Conservation (phyloP, 2,113 vertebrate genomes). For the Helogale parvula region DNA sequence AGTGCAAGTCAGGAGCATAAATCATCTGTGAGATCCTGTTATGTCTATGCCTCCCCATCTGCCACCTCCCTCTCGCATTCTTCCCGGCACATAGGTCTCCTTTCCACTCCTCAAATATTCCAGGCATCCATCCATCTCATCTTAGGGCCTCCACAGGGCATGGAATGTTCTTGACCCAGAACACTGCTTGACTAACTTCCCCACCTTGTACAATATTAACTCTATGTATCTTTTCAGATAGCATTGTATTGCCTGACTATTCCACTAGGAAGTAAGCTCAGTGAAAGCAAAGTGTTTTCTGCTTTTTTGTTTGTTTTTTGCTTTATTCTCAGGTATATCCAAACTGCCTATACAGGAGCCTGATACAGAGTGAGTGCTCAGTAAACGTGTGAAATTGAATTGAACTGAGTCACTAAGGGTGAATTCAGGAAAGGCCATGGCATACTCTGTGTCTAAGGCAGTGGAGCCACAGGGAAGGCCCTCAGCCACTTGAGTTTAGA, state of each 20-base stretch:
- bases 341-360: not conserved
- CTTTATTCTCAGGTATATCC: not conserved
- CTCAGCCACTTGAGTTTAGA: not conserved
- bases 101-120: not conserved
- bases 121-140: not conserved
- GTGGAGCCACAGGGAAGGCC: not conserved
- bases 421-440: not conserved
- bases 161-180: not conserved
- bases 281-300: not conserved
- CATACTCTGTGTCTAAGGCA: not conserved
- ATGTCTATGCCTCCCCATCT: not conserved
- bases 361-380: not conserved
- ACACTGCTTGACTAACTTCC: not conserved
- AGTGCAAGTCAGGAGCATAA: not conserved
- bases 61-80: not conserved
- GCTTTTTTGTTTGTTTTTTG: not conserved
- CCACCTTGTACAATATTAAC: not conserved
- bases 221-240: not conserved
- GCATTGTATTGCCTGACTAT: not conserved
- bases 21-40: not conserved
- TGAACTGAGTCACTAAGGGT: not conserved
- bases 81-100: not conserved
- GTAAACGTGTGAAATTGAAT: not conserved
- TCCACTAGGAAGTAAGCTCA: not conserved
- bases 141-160: not conserved